Evolutionary conservation across 1,140 invertebrate genomes (phyloP).

Genomic region (Lepidurus arcticus): DNA sequence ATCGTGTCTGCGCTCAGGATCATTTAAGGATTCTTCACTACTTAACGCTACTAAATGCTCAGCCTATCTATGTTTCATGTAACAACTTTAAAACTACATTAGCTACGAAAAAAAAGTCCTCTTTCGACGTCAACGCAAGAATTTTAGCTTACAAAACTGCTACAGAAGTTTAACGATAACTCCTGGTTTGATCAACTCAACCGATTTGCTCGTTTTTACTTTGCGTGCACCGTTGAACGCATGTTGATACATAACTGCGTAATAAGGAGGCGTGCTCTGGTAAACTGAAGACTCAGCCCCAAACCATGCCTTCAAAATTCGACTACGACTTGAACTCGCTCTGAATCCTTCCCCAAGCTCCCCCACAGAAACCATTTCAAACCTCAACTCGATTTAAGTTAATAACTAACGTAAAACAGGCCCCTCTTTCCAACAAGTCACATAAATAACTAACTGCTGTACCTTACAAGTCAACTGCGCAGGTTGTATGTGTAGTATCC

Average conservation of each 20-base stretch:
- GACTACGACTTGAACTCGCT: background rate
- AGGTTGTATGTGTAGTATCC: constrained; percentile 2
- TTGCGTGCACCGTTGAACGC: constrained; percentile 5
- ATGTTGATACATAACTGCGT: constrained; percentile 5
- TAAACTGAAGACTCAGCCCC: background rate
- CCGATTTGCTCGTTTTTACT: background rate
- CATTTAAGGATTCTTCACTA: constrained; percentile 5
- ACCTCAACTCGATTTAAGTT: background rate
- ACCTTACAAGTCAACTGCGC: background rate
- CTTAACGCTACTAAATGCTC: constrained; percentile 6
- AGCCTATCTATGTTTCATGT: background rate
- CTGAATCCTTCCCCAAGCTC: background rate
- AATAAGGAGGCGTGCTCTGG: background rate
- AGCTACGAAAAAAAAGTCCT: background rate
- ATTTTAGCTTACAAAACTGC: constrained; percentile 1
- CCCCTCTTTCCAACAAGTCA: constrained; percentile 14
- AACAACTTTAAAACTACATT: background rate
- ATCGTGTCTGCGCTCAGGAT: background rate
- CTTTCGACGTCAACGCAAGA: background rate
- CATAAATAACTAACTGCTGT: constrained; percentile 10
- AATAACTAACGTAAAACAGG: constrained; percentile 16
- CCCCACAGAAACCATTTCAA: background rate
- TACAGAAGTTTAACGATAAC: background rate
- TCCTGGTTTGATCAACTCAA: background rate
- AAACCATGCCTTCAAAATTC: background rate